Evolutionary conservation across 2,888 invertebrate species (phyloP).

Genomic region (Belgica antarctica): DNA sequence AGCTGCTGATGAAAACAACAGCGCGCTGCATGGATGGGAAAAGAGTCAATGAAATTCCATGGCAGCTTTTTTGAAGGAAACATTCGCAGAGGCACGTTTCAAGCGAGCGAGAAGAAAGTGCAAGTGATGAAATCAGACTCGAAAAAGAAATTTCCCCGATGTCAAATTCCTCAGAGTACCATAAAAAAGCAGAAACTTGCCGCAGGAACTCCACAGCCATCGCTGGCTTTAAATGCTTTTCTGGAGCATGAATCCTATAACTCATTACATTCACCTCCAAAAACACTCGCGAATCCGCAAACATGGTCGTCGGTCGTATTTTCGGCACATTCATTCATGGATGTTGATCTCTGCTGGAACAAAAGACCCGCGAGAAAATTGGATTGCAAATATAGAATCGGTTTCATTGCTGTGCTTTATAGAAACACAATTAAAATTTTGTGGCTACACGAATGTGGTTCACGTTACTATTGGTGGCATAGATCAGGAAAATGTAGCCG

Average conservation of each 20-base stretch:
- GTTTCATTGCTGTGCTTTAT: background rate
- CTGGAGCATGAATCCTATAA: conserved; percentile 7
- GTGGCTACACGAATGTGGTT: background rate
- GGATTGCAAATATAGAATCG: conserved; percentile 22
- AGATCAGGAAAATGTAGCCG: no score
- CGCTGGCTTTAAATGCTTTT: background rate
- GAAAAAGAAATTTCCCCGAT: background rate
- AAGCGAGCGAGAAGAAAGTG: background rate
- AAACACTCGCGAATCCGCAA: background rate
- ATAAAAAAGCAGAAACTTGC: background rate
- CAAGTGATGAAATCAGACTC: background rate
- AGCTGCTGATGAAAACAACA: background rate
- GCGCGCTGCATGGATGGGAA: background rate
- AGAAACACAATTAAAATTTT: conserved; percentile 1
- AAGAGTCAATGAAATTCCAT: conserved; percentile 2
- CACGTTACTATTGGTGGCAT: background rate
- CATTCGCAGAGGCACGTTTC: background rate
- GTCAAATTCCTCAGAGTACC: background rate
- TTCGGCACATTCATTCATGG: background rate
- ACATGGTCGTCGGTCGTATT: no score
- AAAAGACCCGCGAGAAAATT: conserved; percentile 8
- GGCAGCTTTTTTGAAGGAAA: background rate
- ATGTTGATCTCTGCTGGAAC: background rate
- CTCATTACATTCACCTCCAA: background rate
- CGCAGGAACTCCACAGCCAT: no score